Evolutionary conservation across 23 tunicate species (phyloP), one percentile per base, ranked within the genome.

Genomic region (Trididemnum clinides): DNA sequence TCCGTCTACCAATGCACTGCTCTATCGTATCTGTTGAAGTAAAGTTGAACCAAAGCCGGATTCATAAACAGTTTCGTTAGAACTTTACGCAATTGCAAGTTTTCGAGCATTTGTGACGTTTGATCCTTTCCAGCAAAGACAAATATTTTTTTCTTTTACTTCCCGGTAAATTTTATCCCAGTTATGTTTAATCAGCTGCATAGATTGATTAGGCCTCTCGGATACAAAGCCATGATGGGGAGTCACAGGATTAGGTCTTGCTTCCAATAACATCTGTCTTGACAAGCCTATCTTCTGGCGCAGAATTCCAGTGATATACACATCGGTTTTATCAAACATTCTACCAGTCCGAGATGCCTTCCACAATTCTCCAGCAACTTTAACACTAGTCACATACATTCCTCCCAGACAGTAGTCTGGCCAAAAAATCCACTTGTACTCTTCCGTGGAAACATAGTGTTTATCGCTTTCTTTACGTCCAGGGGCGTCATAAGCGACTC

Each of bases 341-440:
- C 12, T 28, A 10, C 38, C 75, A 69, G 75, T 69, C 2, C 75
- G 75, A 3, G 75, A 69, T 4, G 75, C 75, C 31, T 69, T 30
- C 75, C 75, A 69, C n/a, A 69, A 69, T 7, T 69, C 34, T 27
- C 75, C n/a, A 7, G 75, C 75, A 27, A 69, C n/a, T 4, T 10
- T 10, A 28, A 69, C 38, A 30, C 75, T 69, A 25, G 18, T 6
- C 10, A 25, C 75, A 30, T 10, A 69, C 34, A 69, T 20, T 28
- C 75, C 75, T 27, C 75, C 75, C 12, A 10, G 34, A 30, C 75
- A 69, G 31, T 69, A 69, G 31, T 69, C 75, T 28, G 75, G 75
- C 75, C 75, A 69, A 30, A 69, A 69, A 2, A 37, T 35, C 75
- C 75, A 69, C 38, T 69, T 30, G 23, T 10, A 69, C 4, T 28